A percentile compares a stretch with the other conserved stretches of the same genome.
These are phyloP conservation scores for Lysandra bellargus DNA, from an alignment of 2,888 invertebrate species.

Conservation along the genomic window DNA sequence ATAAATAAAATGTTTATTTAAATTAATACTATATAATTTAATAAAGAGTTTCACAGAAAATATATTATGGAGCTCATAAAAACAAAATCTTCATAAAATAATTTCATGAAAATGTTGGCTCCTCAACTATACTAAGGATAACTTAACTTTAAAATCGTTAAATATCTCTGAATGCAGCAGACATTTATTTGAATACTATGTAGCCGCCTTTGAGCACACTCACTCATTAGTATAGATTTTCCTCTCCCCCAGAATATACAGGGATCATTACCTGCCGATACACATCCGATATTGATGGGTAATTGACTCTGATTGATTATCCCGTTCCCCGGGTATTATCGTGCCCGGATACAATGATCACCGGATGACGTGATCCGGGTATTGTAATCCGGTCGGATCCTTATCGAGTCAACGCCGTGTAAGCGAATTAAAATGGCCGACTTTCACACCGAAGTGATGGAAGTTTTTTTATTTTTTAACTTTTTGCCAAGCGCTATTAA, in stretches of 20 bases:
- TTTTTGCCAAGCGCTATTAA: background rate
- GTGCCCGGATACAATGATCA: conserved; percentile 4
- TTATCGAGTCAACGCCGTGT: conserved; percentile 16
- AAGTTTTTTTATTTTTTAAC: background rate
- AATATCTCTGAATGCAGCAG: too few species aligned
- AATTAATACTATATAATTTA: too few species aligned
- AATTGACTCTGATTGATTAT: conserved; percentile 10
- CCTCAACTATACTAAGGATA: too few species aligned
- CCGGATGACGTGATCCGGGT: conserved; percentile 4
- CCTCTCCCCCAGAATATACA: background rate
- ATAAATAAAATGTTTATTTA: too few species aligned
- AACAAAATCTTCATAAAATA: too few species aligned
- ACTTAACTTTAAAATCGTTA: too few species aligned
- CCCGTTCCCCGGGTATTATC: background rate
- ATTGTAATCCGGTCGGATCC: conserved; percentile 12
- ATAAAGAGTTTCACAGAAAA: too few species aligned
- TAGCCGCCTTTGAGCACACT: background rate
- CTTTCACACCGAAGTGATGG: background rate
- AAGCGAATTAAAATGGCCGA: background rate
- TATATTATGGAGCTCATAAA: too few species aligned
- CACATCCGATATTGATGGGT: conserved; percentile 16
- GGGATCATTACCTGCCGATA: conserved; percentile 6
- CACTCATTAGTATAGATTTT: conserved; percentile 4
- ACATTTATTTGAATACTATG: too few species aligned
- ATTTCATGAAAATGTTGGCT: too few species aligned